Percentiles rank a stretch among this genome's conserved stretches.
Evolutionary conservation across 2,113 vertebrate species (phyloP).

Genomic region (Emydura subglobosa): DNA sequence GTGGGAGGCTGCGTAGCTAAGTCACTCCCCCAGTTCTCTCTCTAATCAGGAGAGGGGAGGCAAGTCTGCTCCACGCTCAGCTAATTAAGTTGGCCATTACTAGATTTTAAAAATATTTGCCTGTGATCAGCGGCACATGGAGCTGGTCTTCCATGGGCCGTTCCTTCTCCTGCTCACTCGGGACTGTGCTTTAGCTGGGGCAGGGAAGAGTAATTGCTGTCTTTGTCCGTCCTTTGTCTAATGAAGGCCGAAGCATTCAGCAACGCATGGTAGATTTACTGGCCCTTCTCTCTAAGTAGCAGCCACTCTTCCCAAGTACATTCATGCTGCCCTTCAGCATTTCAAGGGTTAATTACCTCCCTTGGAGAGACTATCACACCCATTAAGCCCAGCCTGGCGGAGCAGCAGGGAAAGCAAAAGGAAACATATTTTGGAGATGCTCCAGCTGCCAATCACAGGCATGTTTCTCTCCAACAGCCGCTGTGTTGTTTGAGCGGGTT

Average conservation of each 20-base stretch:
- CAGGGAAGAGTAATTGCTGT: neutral
- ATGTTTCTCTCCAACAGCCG: slow-evolving; percentile 78
- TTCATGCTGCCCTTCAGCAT: slow-evolving; percentile 2
- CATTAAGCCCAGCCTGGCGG: slow-evolving; percentile 59
- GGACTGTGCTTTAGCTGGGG: neutral
- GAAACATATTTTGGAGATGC: slow-evolving; percentile 78
- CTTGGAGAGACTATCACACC: neutral
- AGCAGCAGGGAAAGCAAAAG: slow-evolving; percentile 73
- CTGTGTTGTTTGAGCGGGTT: slow-evolving; percentile 79
- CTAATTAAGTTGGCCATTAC: neutral
- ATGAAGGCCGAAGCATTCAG: neutral
- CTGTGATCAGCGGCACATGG: neutral
- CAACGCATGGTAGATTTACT: neutral
- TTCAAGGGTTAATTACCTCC: slow-evolving; percentile 59
- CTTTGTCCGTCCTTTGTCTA: neutral
- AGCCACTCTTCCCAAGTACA: neutral
- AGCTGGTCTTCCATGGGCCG: neutral
- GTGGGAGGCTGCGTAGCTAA: slow-evolving; percentile 42
- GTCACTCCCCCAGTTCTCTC: slow-evolving; percentile 15
- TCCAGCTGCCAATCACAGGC: slow-evolving; percentile 77
- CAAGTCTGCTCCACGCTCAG: neutral
- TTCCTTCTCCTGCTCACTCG: neutral
- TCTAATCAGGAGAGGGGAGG: neutral
- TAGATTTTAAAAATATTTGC: neutral
- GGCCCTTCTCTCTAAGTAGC: neutral